Percentiles rank a stretch among this genome's conserved stretches.
These are phyloP conservation scores for Laticauda colubrina DNA, from an alignment of 2,113 vertebrate genomes.

Conservation along the genomic window DNA sequence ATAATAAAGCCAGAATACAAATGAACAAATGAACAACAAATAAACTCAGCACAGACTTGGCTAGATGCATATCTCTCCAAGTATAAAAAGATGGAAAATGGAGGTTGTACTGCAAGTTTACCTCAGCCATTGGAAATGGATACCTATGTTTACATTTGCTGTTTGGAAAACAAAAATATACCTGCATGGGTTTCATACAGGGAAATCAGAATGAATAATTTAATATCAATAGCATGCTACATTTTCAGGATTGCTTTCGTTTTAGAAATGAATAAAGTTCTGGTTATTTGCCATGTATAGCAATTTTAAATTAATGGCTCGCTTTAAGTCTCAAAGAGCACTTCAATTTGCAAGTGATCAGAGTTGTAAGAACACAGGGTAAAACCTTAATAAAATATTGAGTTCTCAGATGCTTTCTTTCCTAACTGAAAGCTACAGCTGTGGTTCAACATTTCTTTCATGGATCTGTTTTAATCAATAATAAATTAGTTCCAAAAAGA, in stretches of 20 bases:
- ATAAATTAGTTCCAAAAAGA: neutral
- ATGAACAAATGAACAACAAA: neutral
- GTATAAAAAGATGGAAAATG: neutral
- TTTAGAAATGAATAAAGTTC: constrained; percentile 43
- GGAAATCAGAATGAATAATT: constrained; percentile 43
- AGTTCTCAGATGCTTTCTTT: constrained; percentile 13
- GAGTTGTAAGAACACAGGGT: constrained; percentile 44
- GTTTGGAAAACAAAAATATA: constrained; percentile 20
- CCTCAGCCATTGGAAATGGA: neutral
- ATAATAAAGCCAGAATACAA: neutral
- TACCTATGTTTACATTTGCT: neutral
- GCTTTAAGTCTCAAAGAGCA: constrained; percentile 62
- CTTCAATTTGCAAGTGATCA: constrained; percentile 63
- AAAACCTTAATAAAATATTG: constrained; percentile 48
- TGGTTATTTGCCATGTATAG: constrained; percentile 46
- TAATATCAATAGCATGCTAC: constrained; percentile 43
- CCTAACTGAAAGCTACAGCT: neutral
- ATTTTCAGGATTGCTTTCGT: constrained; percentile 58
- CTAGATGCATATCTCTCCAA: neutral
- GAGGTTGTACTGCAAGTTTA: neutral
- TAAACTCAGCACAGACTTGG: neutral
- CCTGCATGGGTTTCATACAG: constrained; percentile 24
- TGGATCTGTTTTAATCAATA: neutral
- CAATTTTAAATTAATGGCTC: constrained; percentile 65
- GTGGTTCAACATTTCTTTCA: neutral